These are phyloP conservation scores for Discoglossus pictus DNA, from an alignment of 2,797 vertebrate species.

Conservation along the genomic window DNA sequence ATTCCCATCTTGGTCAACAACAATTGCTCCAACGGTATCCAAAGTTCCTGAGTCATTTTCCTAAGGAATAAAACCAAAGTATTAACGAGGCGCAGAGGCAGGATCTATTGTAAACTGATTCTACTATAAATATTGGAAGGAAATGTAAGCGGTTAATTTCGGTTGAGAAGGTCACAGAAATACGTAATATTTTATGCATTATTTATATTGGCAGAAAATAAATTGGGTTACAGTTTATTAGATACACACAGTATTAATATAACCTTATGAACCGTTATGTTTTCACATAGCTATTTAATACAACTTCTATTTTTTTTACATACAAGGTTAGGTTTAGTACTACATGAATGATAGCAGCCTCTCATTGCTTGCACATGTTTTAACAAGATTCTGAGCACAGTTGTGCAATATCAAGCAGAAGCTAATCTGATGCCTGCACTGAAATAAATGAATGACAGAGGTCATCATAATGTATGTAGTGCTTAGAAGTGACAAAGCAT, in stretches of 20 bases:
- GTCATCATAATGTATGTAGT: no score
- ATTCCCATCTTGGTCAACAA: slow-evolving; percentile 96
- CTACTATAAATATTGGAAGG: slow-evolving; percentile 36
- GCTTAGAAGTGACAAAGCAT: no score
- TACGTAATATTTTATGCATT: slow-evolving; percentile 28
- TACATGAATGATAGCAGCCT: background rate
- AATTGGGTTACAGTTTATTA: slow-evolving; percentile 33
- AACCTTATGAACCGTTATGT: slow-evolving; percentile 23
- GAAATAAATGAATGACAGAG: no score
- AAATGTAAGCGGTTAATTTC: slow-evolving; percentile 38
- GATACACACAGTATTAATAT: slow-evolving; percentile 38
- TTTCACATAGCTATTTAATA: slow-evolving; percentile 30
- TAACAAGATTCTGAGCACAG: no score
- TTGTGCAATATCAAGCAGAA: no score
- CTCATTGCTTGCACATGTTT: no score
- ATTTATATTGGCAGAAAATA: slow-evolving; percentile 40
- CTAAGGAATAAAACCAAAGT: slow-evolving; percentile 60
- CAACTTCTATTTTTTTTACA: background rate
- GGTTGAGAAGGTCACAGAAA: slow-evolving; percentile 21
- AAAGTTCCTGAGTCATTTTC: slow-evolving; percentile 85
- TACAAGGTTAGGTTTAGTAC: slow-evolving; percentile 10
- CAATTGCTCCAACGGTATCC: slow-evolving; percentile 94
- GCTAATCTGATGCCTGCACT: no score
- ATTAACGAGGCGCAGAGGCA: slow-evolving; percentile 23
- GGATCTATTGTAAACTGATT: slow-evolving; percentile 34